Base-by-base conservation (phyloP, 2,113 vertebrate species). In the Tachuris rubrigastra region DNA sequence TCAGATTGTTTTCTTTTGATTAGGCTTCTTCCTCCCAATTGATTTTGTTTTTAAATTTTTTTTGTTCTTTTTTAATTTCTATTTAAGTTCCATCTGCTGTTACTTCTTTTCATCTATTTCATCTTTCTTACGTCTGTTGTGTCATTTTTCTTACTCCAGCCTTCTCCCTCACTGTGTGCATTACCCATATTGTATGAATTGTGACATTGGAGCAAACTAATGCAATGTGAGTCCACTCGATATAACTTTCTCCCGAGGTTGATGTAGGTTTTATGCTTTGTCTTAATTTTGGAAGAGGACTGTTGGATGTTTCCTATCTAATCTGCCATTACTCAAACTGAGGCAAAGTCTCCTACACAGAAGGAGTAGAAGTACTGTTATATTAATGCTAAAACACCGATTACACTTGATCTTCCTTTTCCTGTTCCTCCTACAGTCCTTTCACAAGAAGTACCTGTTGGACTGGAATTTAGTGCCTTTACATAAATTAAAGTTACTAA, bases 171-270 rank as follows among this genome's bases (percentile, higher is more conserved):
- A 35, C 12, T 49, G 15, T 42, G 10, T 28, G 9, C 10, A 16
- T 46, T 78, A 49, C 8, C 5, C 0, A 0, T n/a, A 5, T 41
- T 63, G 2, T n/a, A 76, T 14, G 28, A 24, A 58, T 12, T 65
- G 41, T 47, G 22, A 63, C 33, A 39, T 9, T 50, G 35, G 14
- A 81, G 5, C 15, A 68, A 65, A 59, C 13, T 46, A 50, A 33
- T 33, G 27, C 33, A 20, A 49, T 41, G 2, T 21, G 20, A 27
- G 14, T 60, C 87, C 24, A 53, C 31, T 39, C 21, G 8, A 17
- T 37, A 41, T 5, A 58, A 37, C 6, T 85, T 86, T 20, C 42
- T 9, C 33, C 25, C 18, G n/a, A 47, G 12, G 37, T 4, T 72
- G 8, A 5, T 25, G 14, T 12, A 62, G 10, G 9, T 46, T 47